Percentiles rank a stretch among this genome's conserved stretches.
phyloP scores from a whole-genome alignment of 2,113 vertebrate species.

The Catharus bicknelli region DNA sequence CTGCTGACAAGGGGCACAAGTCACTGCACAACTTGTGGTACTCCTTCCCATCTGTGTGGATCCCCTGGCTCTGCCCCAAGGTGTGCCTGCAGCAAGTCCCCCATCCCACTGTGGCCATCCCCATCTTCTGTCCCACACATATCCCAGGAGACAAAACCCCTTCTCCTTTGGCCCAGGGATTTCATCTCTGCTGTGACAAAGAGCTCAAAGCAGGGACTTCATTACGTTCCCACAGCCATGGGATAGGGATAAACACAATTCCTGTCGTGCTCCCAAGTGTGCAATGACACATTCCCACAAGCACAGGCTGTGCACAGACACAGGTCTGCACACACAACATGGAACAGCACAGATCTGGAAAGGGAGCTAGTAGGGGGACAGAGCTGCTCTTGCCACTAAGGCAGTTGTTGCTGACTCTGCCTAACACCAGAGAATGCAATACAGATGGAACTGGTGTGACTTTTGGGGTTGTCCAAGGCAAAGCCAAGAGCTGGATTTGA shows the following conservation, averaged over 20 bases:
- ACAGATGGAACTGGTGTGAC: background rate
- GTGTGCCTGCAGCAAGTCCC: background rate
- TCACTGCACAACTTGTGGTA: background rate
- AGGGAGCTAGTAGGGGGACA: background rate
- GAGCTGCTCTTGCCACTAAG: background rate
- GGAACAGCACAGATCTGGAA: background rate
- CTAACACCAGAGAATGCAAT: background rate
- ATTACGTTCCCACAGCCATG: background rate
- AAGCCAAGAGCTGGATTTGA: background rate
- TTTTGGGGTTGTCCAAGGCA: background rate
- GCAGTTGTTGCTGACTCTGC: background rate
- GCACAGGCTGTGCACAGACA: background rate
- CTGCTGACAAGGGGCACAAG: background rate
- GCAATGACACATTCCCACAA: fast-evolving
- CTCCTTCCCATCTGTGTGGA: background rate
- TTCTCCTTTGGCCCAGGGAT: background rate
- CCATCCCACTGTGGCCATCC: background rate
- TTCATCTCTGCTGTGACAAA: background rate
- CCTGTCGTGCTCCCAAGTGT: background rate
- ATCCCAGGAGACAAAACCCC: background rate
- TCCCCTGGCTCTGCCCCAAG: background rate
- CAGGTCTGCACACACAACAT: background rate
- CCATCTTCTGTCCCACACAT: fast-evolving
- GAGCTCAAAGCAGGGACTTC: background rate
- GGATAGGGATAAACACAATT: background rate